Evolutionary conservation across 2,797 vertebrate species (phyloP), one percentile per base, ranked within the genome.

Genomic region (Cirrhinus molitorella): DNA sequence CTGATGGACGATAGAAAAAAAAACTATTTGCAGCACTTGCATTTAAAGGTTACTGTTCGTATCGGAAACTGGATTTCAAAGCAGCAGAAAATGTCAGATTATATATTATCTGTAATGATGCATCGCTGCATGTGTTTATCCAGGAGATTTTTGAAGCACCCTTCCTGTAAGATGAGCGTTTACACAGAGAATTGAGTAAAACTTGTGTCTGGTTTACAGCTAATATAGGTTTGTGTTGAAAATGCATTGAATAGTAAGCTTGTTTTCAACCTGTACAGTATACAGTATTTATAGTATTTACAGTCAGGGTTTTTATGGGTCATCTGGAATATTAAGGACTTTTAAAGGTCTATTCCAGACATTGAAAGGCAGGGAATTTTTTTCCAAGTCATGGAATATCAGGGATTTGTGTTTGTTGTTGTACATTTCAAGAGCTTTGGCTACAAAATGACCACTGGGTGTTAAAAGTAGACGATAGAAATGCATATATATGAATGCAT

Each of bases 41-140:
- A 25, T 74, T 82, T 82, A 66, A 82, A 82, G 45, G 68, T 81
- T 40, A 47, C 2, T 5, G 6, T 4, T 78, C 14, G 3, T 21
- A 40, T 19, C 25, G 0, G 13, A 63, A 66, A 47, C 14, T n/a
- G n/a, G n/a, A 25, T 63, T 40, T 74, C 28, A 74, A 74, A 81
- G 55, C 23, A 4, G 34, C 37, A 19, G 51, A 23, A 80, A 72
- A 81, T 81, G 79, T 31, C 79, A 61, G 67, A 72, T 65, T 79
- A n/a, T 79, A 31, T 79, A 49, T 72, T 72, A 72, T 72, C 68
- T 78, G 57, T 25, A 23, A 14, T 28, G 19, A 65, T 49, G 43
- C 59, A 65, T 78, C 40, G 16, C 53, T 19, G 74, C 34, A 4
- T 14, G 19, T 37, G 31, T 19, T 40, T 23, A 75, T 67, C 5